Conservation (phyloP, 2,797 vertebrate species). For the Anguilla anguilla region DNA sequence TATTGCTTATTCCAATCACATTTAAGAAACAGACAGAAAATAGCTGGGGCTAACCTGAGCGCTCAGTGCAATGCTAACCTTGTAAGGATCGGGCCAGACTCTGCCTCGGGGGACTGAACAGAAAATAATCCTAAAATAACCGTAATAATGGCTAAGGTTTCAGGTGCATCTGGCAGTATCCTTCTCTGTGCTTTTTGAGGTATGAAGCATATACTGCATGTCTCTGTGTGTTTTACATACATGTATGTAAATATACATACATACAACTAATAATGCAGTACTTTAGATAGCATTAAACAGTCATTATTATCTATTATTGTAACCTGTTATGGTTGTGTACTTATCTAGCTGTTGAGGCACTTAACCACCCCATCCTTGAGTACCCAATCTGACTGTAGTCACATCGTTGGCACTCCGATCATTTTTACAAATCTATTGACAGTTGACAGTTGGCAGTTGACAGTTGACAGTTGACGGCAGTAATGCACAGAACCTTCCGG, state of each 20-base stretch:
- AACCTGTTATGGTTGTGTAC: neutral
- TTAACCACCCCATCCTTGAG: neutral
- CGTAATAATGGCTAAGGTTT: neutral
- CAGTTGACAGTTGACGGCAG: neutral
- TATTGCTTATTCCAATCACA: neutral
- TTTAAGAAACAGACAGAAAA: neutral
- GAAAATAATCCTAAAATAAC: neutral
- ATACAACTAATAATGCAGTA: neutral
- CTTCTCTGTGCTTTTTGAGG: neutral
- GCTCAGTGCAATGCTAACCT: neutral
- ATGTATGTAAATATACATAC: no score
- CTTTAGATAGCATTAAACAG: neutral
- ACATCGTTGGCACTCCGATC: neutral
- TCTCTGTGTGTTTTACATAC: neutral
- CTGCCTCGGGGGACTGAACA: neutral
- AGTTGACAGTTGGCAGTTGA: neutral
- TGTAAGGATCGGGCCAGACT: neutral
- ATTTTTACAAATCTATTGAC: neutral
- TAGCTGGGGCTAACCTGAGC: neutral
- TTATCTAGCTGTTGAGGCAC: neutral
- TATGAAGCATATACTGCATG: neutral
- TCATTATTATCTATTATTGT: neutral
- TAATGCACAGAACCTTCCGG: neutral
- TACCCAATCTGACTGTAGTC: neutral
- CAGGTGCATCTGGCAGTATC: neutral